Conservation (phyloP, 2,797 vertebrate species). For the Semaprochilodus insignis region DNA sequence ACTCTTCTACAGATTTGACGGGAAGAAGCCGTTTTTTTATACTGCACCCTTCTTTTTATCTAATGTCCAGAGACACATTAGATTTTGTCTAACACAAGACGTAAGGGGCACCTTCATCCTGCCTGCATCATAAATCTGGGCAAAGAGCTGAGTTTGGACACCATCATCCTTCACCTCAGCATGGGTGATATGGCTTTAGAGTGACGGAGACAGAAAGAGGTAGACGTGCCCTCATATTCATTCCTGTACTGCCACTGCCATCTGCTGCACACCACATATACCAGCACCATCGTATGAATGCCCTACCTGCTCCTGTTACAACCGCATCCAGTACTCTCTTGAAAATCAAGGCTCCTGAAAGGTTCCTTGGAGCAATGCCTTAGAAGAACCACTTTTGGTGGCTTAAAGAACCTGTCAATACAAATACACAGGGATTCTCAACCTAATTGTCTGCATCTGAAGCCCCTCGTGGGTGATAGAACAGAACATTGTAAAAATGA, state of each 20-base stretch:
- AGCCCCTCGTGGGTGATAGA: no score
- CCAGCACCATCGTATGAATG: constrained; percentile 4
- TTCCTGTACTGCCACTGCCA: constrained; percentile 79
- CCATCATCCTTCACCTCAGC: constrained; percentile 75
- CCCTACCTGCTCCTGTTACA: background rate
- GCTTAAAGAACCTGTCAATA: background rate
- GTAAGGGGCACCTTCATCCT: constrained; percentile 70
- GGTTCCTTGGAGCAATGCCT: background rate
- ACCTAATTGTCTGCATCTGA: no score
- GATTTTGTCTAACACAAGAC: constrained; percentile 72
- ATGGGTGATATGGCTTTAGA: constrained; percentile 54
- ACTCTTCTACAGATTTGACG: constrained; percentile 65
- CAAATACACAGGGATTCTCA: no score
- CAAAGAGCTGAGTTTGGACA: constrained; percentile 68
- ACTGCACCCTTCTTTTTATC: constrained; percentile 69
- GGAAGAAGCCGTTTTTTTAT: constrained; percentile 60
- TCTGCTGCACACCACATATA: constrained; percentile 71
- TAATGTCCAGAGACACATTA: constrained; percentile 71
- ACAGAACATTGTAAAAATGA: no score
- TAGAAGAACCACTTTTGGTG: background rate
- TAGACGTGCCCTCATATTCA: constrained; percentile 24
- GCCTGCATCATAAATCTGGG: constrained; percentile 78
- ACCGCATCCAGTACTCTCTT: background rate
- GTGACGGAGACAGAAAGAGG: background rate
- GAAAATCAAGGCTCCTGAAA: background rate